These are phyloP conservation scores for Drosophila eugracilis DNA, from an alignment of 1,140 invertebrate species.

Conservation along the genomic window DNA sequence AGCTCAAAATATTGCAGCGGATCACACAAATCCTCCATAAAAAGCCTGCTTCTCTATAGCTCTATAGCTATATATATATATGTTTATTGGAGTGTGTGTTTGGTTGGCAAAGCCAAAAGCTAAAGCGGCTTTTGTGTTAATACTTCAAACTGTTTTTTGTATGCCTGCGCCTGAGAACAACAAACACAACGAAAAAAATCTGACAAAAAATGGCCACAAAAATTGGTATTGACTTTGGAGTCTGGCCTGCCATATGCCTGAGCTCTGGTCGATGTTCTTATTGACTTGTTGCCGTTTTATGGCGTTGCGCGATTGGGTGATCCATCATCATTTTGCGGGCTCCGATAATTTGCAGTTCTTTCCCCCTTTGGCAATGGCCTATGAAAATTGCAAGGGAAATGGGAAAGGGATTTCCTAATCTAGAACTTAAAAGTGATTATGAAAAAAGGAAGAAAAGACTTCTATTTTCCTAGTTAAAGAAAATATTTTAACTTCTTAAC, in stretches of 20 bases:
- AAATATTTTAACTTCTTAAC: not conserved
- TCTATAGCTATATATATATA: slow-evolving; percentile 23
- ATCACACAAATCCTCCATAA: slow-evolving; percentile 84
- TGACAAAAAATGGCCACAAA: slow-evolving; percentile 72
- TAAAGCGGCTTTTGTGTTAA: slow-evolving; percentile 81
- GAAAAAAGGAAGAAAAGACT: no score
- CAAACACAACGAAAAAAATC: slow-evolving; percentile 32
- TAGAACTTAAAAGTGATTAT: no score
- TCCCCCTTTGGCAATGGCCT: slow-evolving; percentile 20
- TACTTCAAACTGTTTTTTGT: slow-evolving; percentile 68
- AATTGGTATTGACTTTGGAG: slow-evolving; percentile 70
- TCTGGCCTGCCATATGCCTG: slow-evolving; percentile 46
- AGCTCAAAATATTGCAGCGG: slow-evolving; percentile 78
- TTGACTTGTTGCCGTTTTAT: slow-evolving; percentile 80
- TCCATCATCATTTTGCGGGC: slow-evolving; percentile 72
- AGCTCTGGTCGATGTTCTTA: slow-evolving; percentile 65
- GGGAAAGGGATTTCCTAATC: no score
- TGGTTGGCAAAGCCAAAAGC: slow-evolving; percentile 64
- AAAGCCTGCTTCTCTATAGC: slow-evolving; percentile 39
- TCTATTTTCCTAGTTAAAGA: no score
- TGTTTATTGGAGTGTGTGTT: slow-evolving; percentile 9
- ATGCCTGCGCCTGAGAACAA: slow-evolving; percentile 38
- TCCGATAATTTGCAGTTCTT: slow-evolving; percentile 68
- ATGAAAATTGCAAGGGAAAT: slow-evolving; percentile 68
- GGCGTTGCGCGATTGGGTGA: slow-evolving; percentile 75